Evolutionary conservation across 1,140 invertebrate species (phyloP), one percentile per base, ranked within the genome.

Genomic region (Scaptomyza graminum): DNA sequence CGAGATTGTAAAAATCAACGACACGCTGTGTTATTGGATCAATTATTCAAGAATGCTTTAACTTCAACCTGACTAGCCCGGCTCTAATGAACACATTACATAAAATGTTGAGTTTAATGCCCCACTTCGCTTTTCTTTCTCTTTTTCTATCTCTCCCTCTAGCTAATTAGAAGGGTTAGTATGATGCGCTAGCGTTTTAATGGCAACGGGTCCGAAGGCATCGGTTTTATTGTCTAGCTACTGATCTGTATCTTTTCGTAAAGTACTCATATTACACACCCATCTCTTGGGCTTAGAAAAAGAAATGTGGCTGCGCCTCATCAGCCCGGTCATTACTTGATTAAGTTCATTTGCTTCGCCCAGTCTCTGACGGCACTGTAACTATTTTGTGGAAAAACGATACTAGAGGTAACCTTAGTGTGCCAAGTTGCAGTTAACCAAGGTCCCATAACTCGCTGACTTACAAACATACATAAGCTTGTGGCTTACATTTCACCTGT

Each of bases 31-130:
- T 88, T 87, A 87, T 88, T 88, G 75, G 83, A 75, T 83, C 82
- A 87, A 87, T 87, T 87, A 88, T 87, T 82, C 61, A 64, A 46
- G 15, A 68, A 39, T 18, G 7, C 31, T 2, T 50, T 39, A 37
- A 41, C 50, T 43, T 49, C 15, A 15, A 61, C 31, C 37, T 47
- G 63, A 46, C 28, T 49, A 59, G 47, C 46, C 46, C 59, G 46
- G 66, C 74, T 87, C 82, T 88, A 87, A 87, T 88, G 82, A 87
- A 87, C 83, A 87, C 83, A 87, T 87, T 87, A 87, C 83, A 87
- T 87, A 88, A 88, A 87, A 87, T 70, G 67, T 87, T 82, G 68
- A n/a, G 63, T 87, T 87, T 87, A 88, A 87, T 87, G 83, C 67
- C 67, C 82, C 74, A 82, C 78, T 88, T 76, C 41, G 69, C 47